Evolutionary conservation across 1,140 invertebrate genomes (phyloP).

Genomic region (Caligus rogercresseyi): DNA sequence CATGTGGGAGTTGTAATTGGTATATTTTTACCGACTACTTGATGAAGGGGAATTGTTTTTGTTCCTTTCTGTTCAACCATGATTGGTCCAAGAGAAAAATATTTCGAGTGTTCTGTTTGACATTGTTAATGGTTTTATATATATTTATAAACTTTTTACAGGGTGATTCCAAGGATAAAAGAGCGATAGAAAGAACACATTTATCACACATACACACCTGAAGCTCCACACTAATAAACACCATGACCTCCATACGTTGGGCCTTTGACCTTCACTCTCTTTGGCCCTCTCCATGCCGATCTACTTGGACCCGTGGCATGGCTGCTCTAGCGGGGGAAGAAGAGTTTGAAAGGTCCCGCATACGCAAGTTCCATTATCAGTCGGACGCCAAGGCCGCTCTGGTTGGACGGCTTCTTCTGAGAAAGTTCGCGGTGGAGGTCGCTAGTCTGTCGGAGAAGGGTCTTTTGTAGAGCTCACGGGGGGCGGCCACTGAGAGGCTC

Average conservation of each 20-base stretch:
- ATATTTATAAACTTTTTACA: too few species aligned
- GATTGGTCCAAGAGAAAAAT: too few species aligned
- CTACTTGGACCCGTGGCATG: background rate
- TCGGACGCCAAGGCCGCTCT: slow-evolving; percentile 7
- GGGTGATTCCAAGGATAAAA: too few species aligned
- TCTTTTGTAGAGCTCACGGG: background rate
- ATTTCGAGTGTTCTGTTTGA: too few species aligned
- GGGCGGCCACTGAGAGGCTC: background rate
- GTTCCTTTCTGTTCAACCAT: too few species aligned
- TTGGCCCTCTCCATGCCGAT: background rate
- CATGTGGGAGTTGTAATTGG: too few species aligned
- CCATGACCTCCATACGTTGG: background rate
- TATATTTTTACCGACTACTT: too few species aligned
- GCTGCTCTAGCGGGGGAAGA: background rate
- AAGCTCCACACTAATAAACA: too few species aligned
- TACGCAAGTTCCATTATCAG: slow-evolving; percentile 8
- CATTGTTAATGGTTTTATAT: too few species aligned
- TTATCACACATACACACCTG: too few species aligned
- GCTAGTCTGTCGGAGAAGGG: background rate
- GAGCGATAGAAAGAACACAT: too few species aligned
- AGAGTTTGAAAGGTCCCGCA: background rate
- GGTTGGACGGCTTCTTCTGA: background rate
- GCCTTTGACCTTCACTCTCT: background rate
- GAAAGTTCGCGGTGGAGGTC: background rate
- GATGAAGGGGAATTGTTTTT: too few species aligned